Evolutionary conservation across 2,113 vertebrate species (phyloP), one percentile per base, ranked within the genome.

Genomic region (Misgurnus mizolepis): DNA sequence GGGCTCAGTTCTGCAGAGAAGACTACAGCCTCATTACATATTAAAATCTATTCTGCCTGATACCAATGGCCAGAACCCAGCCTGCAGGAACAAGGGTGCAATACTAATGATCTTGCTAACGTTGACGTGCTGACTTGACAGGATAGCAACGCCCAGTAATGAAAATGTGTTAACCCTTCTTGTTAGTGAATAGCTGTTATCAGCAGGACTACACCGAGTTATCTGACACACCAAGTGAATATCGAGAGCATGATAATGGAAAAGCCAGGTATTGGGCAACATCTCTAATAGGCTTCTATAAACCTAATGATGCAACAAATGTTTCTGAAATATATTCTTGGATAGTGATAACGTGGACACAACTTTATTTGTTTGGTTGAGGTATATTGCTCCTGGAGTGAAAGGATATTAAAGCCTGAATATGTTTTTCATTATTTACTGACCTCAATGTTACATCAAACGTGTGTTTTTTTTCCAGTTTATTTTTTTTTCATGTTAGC

Each of bases 1-100:
- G 67, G n/a, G 69, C 47, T 77, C 75, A 84, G 83, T 14, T 14
- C 53, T 79, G 82, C 78, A 67, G 74, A 82, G 67, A 17, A 68
- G 67, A 22, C 61, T 66, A 60, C 43, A 80, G 55, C n/a, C 84
- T 84, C 76, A 85, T 89, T 61, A 85, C 27, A 53, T 76, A 89
- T 87, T 88, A 78, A 88, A 81, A 86, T 80, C 7, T 86, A 90
- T 91, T 89, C 86, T 83, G 83, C 47, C 78, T 75, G 47, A 18
- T 75, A 22, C 47, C 72, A 70, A 85, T 76, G 75, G 77, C 78
- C 70, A 80, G 80, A 82, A 82, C 67, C 88, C 87, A 80, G 62
- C 79, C 56, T 5, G 18, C 10, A 82, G 84, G 87, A 40, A 61
- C 76, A 7, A 60, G 84, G 81, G 87, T 80, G 86, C 87, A 88